Evolutionary conservation across 1,140 invertebrate genomes (phyloP).

Genomic region (Atta texana): DNA sequence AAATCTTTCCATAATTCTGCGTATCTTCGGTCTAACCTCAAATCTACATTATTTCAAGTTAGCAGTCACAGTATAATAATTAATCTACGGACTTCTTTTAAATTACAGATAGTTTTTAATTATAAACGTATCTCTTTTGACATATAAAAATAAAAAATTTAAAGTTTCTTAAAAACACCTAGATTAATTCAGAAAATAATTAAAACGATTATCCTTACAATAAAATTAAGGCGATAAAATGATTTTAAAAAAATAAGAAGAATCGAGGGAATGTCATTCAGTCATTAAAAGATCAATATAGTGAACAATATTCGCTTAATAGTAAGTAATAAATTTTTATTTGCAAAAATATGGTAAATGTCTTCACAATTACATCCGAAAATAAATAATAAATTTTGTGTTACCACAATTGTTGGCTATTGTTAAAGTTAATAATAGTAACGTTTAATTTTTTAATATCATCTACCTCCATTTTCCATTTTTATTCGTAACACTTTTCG

Average conservation of each 20-base stretch:
- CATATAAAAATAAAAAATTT: neutral
- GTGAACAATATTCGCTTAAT: conserved; percentile 9
- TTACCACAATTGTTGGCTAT: neutral
- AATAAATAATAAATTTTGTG: conserved; percentile 34
- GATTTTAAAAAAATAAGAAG: neutral
- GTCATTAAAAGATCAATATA: neutral
- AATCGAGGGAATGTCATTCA: neutral
- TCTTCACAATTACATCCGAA: neutral
- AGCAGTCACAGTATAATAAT: neutral
- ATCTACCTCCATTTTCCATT: neutral
- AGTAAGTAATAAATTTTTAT: conserved; percentile 67
- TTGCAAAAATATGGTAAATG: conserved; percentile 4
- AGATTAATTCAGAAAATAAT: neutral
- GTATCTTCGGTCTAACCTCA: neutral
- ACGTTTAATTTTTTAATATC: neutral
- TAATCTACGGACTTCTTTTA: neutral
- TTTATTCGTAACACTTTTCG: neutral
- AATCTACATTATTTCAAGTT: neutral
- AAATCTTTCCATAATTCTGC: neutral
- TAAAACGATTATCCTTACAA: neutral
- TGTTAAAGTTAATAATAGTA: conserved; percentile 16
- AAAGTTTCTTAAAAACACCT: neutral
- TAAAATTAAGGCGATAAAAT: neutral
- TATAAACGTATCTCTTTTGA: neutral
- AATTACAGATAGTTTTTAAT: neutral